These are phyloP conservation scores for Perccottus glenii DNA, from an alignment of 2,113 vertebrate species.

Conservation along the genomic window DNA sequence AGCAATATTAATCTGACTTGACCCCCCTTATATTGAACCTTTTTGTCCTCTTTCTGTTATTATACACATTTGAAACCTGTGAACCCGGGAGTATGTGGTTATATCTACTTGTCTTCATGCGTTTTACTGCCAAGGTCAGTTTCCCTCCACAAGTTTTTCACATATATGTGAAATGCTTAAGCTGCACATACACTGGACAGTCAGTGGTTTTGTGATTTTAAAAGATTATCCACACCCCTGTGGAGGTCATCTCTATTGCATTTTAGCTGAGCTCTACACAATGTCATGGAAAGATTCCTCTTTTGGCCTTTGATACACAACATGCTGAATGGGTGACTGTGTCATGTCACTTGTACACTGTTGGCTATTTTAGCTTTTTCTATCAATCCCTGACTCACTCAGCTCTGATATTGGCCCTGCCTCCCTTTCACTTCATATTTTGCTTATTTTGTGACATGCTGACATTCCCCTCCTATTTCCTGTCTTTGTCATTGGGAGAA, in stretches of 20 bases:
- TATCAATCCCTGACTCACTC: slow-evolving; percentile 27
- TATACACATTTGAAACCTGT: slow-evolving; percentile 39
- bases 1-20: slow-evolving; percentile 55
- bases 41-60: slow-evolving; percentile 61
- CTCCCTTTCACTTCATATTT: slow-evolving; percentile 29
- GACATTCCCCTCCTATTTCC: slow-evolving; percentile 25
- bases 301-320: slow-evolving; percentile 45
- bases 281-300: slow-evolving; percentile 30
- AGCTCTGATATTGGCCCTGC: slow-evolving; percentile 36
- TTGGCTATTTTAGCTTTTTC: slow-evolving; percentile 23
- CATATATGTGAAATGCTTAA: slow-evolving; percentile 25
- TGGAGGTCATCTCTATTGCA: slow-evolving; percentile 28
- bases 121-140: slow-evolving; percentile 46
- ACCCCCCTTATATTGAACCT: slow-evolving; percentile 54
- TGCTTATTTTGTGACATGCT: slow-evolving; percentile 46
- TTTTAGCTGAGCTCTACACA: slow-evolving; percentile 55
- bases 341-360: slow-evolving; percentile 40
- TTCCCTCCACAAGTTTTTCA: slow-evolving; percentile 6
- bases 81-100: slow-evolving; percentile 6
- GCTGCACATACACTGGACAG: slow-evolving; percentile 3
- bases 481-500: slow-evolving; percentile 31
- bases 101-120: slow-evolving; percentile 32
- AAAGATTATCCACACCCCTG: slow-evolving; percentile 28
- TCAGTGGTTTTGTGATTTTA: slow-evolving; percentile 38
- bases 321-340: slow-evolving; percentile 52